Base-by-base conservation (phyloP, 2,888 invertebrate species). In the Andrena fulva region DNA sequence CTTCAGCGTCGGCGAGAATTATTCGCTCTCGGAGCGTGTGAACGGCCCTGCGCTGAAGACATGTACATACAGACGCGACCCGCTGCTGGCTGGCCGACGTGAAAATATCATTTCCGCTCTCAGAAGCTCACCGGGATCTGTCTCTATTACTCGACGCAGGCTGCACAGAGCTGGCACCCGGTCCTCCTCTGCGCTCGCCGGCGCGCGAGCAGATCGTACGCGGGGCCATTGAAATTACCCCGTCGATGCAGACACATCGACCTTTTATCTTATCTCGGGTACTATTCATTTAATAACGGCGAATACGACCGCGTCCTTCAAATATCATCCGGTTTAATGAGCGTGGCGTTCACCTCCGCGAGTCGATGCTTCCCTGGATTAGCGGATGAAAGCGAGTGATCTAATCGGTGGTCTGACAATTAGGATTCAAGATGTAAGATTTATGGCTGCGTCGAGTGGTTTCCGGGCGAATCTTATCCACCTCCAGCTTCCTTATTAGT, bases 201-300 rank as follows among this genome's bases (percentile, higher is more conserved):
- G 33, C 6, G 42, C n/a, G 50, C 27, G 12, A 54, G 48, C 12
- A 16, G 35, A 62, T 67, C 71, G n/a, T 62, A 48, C n/a, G 20
- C n/a, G 27, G 48, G 29, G 48, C 42, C 31, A 31, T 68, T 70
- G 62, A 73, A 85, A 88, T 86, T 80, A 74, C 77, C 71, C 67
- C 78, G 81, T 83, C 78, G 42, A 42, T 4, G 75, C 73, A 69
- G 71, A 52, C 66, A 7, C 67, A 54, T 56, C 63, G 74, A 88
- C 67, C 72, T 79, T 42, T 85, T 64, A 74, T 83, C 77, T 70
- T 68, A 66, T 62, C 77, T 33, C 71, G 72, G 63, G 42, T 76
- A 66, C 60, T 66, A 90, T 91, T 91, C 90, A 92, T 91, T 92
- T 88, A 87, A 90, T 87, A 87, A 88, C 84, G 82, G 83, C 82